A percentile compares a stretch with the other conserved stretches of the same genome.
Conservation (phyloP, 2,888 invertebrate genomes). For the Melipona bicolor region DNA sequence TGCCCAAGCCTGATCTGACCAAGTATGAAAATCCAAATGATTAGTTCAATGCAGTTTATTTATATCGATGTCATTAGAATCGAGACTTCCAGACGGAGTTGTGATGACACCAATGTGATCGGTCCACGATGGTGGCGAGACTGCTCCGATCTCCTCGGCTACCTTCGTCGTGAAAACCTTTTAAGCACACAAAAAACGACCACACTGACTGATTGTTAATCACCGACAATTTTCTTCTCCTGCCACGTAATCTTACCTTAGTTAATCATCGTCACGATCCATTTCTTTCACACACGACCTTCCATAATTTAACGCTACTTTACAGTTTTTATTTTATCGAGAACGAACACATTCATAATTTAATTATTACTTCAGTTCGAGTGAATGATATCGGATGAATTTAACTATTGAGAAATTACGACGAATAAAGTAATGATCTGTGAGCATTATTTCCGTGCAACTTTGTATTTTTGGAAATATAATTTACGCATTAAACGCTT, state of each 20-base stretch:
- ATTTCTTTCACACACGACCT: constrained; percentile 31
- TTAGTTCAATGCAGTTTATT: constrained; percentile 71
- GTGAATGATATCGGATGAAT: not conserved
- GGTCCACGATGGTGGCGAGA: constrained; percentile 67
- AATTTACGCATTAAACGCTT: no score
- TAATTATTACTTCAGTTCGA: no score
- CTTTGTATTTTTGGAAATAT: no score
- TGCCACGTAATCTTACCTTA: constrained; percentile 53
- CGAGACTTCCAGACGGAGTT: constrained; percentile 67
- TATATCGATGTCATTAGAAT: constrained; percentile 71
- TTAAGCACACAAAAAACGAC: constrained; percentile 67
- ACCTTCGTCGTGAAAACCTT: constrained; percentile 70
- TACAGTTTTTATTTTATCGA: not conserved
- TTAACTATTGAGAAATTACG: not conserved
- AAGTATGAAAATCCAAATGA: constrained; percentile 12
- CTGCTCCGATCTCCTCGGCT: constrained; percentile 61
- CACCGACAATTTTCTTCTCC: constrained; percentile 48
- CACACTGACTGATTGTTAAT: constrained; percentile 58
- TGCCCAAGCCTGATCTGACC: no score
- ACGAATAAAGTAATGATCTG: not conserved
- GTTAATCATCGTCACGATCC: constrained; percentile 41
- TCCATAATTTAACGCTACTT: constrained; percentile 8
- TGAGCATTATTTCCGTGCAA: no score
- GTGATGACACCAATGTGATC: constrained; percentile 64
- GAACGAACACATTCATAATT: not conserved